Evolutionary conservation across 2,797 vertebrate genomes (phyloP).

Genomic region (Cuniculus paca): DNA sequence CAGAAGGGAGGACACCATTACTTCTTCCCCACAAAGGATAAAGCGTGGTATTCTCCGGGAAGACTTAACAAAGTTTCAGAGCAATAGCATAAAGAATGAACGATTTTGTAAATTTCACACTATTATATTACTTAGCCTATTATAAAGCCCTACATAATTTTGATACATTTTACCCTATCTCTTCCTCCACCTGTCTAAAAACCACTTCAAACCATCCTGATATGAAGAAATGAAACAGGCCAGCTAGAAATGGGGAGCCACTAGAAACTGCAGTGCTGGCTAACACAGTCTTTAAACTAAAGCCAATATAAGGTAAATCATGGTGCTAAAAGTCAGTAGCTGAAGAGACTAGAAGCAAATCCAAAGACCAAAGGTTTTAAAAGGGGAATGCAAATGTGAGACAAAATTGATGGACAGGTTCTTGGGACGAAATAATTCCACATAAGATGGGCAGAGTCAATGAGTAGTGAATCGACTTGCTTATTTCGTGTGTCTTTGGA

Average conservation of each 20-base stretch:
- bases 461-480: background rate
- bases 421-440: background rate
- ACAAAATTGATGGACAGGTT: background rate
- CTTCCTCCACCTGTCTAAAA: background rate
- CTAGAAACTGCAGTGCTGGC: no score
- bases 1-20: background rate
- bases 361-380: background rate
- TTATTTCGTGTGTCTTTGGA: background rate
- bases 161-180: background rate
- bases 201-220: background rate
- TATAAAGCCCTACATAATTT: background rate
- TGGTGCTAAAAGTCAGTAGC: background rate
- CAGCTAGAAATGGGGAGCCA: background rate
- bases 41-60: background rate
- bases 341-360: background rate
- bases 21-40: background rate
- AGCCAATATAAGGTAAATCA: background rate
- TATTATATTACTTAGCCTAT: background rate
- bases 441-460: background rate
- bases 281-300: background rate
- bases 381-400: background rate
- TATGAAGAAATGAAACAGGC: background rate
- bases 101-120: background rate
- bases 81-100: constrained; percentile 14
- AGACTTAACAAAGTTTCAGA: background rate